These are phyloP conservation scores for Odobenus rosmarus DNA, from an alignment of 2,113 vertebrate species.

Conservation along the genomic window DNA sequence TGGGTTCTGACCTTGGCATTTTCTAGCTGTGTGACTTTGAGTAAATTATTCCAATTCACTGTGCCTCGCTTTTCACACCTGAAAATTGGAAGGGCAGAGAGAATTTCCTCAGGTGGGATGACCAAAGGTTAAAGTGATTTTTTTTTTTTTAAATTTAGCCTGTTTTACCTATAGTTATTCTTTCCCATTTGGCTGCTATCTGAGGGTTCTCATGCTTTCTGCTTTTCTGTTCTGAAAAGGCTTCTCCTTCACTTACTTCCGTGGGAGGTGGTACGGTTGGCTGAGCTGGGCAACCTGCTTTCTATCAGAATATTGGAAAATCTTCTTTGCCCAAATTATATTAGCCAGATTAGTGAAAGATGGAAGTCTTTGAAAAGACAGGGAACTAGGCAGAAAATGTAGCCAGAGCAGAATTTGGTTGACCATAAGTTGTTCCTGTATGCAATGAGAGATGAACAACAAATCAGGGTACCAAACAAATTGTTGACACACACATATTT, in stretches of 20 bases:
- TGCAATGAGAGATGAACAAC: background rate
- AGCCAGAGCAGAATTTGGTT: background rate
- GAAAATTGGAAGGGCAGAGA: background rate
- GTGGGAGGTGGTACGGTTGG: background rate
- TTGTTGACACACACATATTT: background rate
- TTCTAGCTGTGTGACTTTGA: background rate
- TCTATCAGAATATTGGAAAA: background rate
- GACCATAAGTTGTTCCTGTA: background rate
- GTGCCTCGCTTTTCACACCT: background rate
- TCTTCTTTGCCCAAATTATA: background rate
- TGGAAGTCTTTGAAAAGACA: background rate
- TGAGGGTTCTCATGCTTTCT: background rate
- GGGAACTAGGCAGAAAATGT: background rate
- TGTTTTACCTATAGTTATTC: background rate
- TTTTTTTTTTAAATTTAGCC: background rate
- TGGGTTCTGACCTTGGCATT: background rate
- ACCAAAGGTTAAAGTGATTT: background rate
- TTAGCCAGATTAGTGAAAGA: slow-evolving; percentile 14
- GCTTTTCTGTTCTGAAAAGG: background rate
- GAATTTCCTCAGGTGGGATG: background rate
- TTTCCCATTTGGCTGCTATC: background rate
- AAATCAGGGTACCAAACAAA: background rate
- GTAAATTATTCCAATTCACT: background rate
- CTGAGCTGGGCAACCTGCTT: background rate
- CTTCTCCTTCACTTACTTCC: background rate